Evolutionary conservation across 2,888 invertebrate genomes (phyloP).

Genomic region (Ichneumon xanthorius): DNA sequence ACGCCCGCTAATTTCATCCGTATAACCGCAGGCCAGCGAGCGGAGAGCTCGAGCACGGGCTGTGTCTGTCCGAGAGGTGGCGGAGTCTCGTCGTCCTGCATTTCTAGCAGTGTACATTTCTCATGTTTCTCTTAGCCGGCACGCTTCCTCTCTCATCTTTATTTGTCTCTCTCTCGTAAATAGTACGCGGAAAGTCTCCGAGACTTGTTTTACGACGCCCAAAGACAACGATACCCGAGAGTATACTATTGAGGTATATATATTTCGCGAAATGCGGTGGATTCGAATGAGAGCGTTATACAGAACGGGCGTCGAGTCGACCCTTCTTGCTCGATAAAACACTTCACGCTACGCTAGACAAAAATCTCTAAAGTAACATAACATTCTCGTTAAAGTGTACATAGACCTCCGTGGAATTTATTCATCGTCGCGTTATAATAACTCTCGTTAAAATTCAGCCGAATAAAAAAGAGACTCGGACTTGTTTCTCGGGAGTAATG

Average conservation of each 20-base stretch:
- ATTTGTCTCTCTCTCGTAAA: constrained; percentile 14
- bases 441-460: constrained; percentile 16
- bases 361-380: constrained; percentile 11
- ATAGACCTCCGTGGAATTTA: constrained; percentile 10
- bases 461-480: not conserved
- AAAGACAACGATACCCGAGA: constrained; percentile 35
- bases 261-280: constrained; percentile 9
- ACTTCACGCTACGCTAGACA: constrained; percentile 1
- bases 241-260: constrained; percentile 5
- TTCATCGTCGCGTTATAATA: constrained; percentile 1
- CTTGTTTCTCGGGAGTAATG: not conserved
- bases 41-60: constrained; percentile 20
- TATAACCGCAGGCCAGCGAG: constrained; percentile 9
- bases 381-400: constrained; percentile 1
- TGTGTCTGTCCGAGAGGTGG: not conserved
- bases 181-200: constrained; percentile 44
- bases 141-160: constrained; percentile 17
- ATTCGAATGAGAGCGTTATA: constrained; percentile 31
- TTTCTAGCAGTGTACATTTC: not conserved
- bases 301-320: constrained; percentile 10
- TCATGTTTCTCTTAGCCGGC: constrained; percentile 12
- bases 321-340: constrained; percentile 39
- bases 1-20: constrained; percentile 66
- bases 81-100: constrained; percentile 7
- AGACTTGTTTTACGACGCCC: constrained; percentile 26